These are phyloP conservation scores for Drosophila glabriapex DNA, from an alignment of 2,888 invertebrate species.

Conservation along the genomic window DNA sequence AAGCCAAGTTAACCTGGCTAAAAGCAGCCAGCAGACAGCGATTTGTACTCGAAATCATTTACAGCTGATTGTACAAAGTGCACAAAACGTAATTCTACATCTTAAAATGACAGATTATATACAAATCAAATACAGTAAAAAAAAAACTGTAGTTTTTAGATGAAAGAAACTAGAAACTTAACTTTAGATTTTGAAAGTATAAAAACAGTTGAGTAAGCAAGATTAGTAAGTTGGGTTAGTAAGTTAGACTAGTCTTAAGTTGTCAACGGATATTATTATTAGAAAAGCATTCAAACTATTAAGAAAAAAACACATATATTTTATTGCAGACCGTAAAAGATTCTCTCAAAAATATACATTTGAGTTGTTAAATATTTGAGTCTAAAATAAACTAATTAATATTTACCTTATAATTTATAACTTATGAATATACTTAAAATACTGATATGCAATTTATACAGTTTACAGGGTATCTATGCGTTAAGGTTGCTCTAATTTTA, in stretches of 20 bases:
- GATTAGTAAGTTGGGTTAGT: background rate
- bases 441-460: too few relatives aligned
- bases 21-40: slow-evolving; percentile 39
- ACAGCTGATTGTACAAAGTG: slow-evolving; percentile 3
- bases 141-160: background rate
- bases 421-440: background rate
- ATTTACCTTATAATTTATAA: background rate
- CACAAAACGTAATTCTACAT: background rate
- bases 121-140: background rate
- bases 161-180: background rate
- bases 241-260: background rate
- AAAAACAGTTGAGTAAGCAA: background rate
- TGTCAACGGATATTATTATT: too few relatives aligned
- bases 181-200: too few relatives aligned
- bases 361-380: background rate
- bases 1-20: slow-evolving; percentile 49
- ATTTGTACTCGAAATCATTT: slow-evolving; percentile 30
- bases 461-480: slow-evolving; percentile 3
- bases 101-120: too few relatives aligned
- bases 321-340: background rate
- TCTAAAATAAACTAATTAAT: background rate
- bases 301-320: background rate
- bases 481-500: background rate
- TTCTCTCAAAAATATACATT: background rate
- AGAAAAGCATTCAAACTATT: background rate